A percentile compares a stretch with the other conserved stretches of the same genome.
Conservation (phyloP, 2,888 invertebrate species). For the Tetragonisca angustula region DNA sequence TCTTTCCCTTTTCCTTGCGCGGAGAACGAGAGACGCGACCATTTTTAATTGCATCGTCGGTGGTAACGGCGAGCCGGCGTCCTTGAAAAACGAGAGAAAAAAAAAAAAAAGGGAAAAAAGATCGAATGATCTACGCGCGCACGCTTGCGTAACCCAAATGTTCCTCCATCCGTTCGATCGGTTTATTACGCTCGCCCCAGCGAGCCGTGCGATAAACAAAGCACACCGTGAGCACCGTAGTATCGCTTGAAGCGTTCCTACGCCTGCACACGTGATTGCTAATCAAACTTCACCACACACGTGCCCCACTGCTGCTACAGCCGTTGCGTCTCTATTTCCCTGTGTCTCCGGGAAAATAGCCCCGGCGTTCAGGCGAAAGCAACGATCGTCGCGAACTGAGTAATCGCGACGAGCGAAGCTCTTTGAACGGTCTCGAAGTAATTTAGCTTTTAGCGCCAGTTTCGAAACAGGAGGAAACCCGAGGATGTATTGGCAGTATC, state of each 20-base stretch:
- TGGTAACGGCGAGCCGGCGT: conserved; percentile 23
- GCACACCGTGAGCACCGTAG: conserved; percentile 36
- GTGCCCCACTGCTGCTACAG: conserved; percentile 9
- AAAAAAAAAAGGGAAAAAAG: conserved; percentile 26
- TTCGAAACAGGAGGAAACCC: too few species aligned
- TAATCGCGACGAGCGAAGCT: too few species aligned
- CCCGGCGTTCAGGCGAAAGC: too few species aligned
- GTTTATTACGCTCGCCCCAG: conserved; percentile 62
- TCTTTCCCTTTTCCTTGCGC: too few species aligned
- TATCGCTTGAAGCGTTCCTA: conserved; percentile 31
- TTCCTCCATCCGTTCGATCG: conserved; percentile 63
- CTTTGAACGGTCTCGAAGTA: too few species aligned
- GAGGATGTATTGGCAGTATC: too few species aligned
- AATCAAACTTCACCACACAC: conserved; percentile 55
- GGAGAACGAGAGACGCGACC: not conserved
- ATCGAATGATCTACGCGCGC: conserved; percentile 41
- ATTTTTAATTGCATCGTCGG: conserved; percentile 31
- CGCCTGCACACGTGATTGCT: conserved; percentile 63
- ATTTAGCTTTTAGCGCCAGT: too few species aligned
- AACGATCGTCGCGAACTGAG: too few species aligned
- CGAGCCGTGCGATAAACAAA: conserved; percentile 68
- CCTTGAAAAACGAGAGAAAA: conserved; percentile 56
- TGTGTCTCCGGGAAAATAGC: not conserved
- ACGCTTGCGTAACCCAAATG: conserved; percentile 67
- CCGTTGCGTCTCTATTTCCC: not conserved